phyloP scores from a whole-genome alignment of 2,888 invertebrate genomes.

The Antitype chi region DNA sequence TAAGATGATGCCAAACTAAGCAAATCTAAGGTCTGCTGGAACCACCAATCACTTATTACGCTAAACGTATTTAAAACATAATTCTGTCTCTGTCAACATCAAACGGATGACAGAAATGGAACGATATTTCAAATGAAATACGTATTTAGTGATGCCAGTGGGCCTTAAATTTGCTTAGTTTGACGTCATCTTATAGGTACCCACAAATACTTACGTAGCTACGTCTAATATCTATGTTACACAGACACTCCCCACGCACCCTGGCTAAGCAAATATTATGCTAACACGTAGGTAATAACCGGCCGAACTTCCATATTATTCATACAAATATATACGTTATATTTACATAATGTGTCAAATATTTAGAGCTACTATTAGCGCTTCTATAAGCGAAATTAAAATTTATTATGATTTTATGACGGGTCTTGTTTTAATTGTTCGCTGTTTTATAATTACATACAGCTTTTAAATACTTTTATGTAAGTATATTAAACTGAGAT shows the following conservation, averaged over 20 bases:
- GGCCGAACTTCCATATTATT: constrained; percentile 49
- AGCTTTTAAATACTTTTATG: background rate
- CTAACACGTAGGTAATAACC: constrained; percentile 50
- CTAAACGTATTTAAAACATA: background rate
- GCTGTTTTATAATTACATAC: background rate
- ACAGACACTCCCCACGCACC: constrained; percentile 40
- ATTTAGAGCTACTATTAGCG: constrained; percentile 30
- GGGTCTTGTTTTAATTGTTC: background rate
- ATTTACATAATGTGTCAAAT: constrained; percentile 46
- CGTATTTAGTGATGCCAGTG: background rate
- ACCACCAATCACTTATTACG: no score
- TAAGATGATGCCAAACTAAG: no score
- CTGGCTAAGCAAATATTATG: constrained; percentile 58
- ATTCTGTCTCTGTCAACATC: no score
- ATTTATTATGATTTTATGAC: constrained; percentile 16
- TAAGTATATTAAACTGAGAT: background rate
- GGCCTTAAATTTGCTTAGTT: background rate
- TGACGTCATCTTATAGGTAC: background rate
- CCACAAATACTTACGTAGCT: background rate
- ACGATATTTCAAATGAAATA: background rate
- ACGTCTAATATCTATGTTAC: constrained; percentile 35
- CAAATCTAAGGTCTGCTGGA: no score
- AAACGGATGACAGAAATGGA: background rate
- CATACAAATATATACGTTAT: constrained; percentile 17
- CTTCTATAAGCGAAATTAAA: constrained; percentile 32